Percentiles rank a stretch among this genome's conserved stretches.
phyloP scores from a whole-genome alignment of 2,797 vertebrate species.

The Sarcoramphus papa region DNA sequence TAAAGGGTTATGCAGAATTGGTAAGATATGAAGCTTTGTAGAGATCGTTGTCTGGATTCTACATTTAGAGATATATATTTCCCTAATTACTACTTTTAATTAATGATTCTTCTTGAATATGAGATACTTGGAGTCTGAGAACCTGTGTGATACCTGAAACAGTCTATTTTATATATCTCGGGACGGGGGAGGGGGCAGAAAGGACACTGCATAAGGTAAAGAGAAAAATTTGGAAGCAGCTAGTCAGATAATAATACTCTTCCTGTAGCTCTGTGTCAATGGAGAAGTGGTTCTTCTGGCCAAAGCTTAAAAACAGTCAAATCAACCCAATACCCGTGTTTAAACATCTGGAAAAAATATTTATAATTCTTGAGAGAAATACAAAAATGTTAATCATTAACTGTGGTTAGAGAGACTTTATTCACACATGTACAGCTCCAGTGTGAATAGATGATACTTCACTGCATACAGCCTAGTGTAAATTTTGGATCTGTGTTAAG shows the following conservation, averaged over 20 bases:
- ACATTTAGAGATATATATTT: neutral
- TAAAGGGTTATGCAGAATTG: neutral
- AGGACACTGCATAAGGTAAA: neutral
- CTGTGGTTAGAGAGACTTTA: constrained; percentile 1
- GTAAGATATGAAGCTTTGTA: neutral
- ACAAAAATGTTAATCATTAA: neutral
- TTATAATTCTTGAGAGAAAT: neutral
- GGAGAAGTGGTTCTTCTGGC: neutral
- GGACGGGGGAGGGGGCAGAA: too few species aligned
- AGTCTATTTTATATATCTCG: neutral
- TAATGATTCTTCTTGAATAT: neutral
- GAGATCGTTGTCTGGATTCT: neutral
- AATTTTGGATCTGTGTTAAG: neutral
- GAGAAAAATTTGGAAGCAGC: neutral
- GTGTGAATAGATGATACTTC: neutral
- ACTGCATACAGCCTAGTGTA: neutral
- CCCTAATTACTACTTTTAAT: neutral
- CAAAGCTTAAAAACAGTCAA: neutral
- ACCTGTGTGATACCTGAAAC: neutral
- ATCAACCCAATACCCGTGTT: neutral
- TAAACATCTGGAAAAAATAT: constrained; percentile 8
- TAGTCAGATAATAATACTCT: neutral
- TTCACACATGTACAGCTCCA: neutral
- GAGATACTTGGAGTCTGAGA: neutral
- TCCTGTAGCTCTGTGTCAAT: neutral